Evolutionary conservation across 2,888 invertebrate genomes (phyloP), one percentile per base, ranked within the genome.

Genomic region (Cheiracanthium punctorium): DNA sequence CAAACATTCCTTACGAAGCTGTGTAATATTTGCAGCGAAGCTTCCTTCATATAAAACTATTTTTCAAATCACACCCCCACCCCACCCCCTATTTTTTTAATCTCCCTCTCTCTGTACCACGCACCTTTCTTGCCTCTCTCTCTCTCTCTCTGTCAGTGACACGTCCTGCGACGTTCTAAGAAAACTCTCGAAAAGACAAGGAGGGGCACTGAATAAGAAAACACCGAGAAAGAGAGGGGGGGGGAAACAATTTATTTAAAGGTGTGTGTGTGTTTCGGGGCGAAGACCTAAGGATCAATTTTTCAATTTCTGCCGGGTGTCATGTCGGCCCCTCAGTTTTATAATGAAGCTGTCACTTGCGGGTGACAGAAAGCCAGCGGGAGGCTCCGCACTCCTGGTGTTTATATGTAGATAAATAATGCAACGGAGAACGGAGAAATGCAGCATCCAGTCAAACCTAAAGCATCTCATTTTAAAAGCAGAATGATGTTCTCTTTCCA

Each of bases 261-360:
- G 77, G 67, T 29, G 67, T 30, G 64, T 28, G 12, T 48, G 48
- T 48, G 48, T 69, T 64, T 58, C 74, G 43, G 48, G 73, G 70
- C 82, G 70, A 70, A 77, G 52, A 77, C 82, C 82, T 84, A 84
- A 84, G 82, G 82, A 84, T 84, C 82, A 84, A 84, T 84, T 84
- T 84, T 84, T 84, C 82, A 84, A 84, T 84, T 84, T 84, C 82
- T 77, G 82, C 77, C 33, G 37, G 82, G 77, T 84, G 77, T 84
- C 82, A 84, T 76, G 81, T 81, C 69, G 58, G 37, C 52, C 58
- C 37, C 33, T 77, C 82, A 72, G 82, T 77, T 84, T 77, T 72
- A 84, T 84, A 84, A 84, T 84, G 82, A 84, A 84, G 82, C 77
- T 84, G 82, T 84, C 82, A 84, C 28, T 28, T 24, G 48, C 82